Evolutionary conservation across 2,797 vertebrate species (phyloP).

Genomic region (Eremophila alpestris): DNA sequence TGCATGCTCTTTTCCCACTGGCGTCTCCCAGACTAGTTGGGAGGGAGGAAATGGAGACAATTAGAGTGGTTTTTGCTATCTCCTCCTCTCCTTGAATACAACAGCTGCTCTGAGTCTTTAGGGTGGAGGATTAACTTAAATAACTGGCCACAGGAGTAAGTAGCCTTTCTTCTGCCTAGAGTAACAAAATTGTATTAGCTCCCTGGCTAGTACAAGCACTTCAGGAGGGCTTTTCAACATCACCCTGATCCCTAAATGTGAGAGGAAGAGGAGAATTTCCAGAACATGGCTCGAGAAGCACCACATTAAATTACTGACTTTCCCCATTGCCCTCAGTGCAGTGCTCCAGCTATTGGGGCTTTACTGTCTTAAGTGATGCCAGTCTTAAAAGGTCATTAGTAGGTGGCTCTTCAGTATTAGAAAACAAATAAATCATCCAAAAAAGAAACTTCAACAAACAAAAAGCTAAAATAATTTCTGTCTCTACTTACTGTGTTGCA

Average conservation of each 20-base stretch:
- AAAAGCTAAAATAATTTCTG: background rate
- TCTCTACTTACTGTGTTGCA: background rate
- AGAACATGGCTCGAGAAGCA: background rate
- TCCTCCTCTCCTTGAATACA: background rate
- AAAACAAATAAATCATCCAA: background rate
- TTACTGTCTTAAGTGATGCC: background rate
- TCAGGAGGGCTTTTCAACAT: background rate
- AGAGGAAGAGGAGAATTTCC: background rate
- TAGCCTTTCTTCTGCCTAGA: background rate
- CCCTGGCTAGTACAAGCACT: background rate
- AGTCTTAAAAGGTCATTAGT: background rate
- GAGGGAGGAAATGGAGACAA: background rate
- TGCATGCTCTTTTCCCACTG: background rate
- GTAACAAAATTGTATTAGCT: background rate
- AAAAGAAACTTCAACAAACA: background rate
- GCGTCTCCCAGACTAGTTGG: background rate
- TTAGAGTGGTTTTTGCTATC: background rate
- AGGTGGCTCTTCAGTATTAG: background rate
- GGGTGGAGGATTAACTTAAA: background rate
- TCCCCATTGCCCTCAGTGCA: background rate
- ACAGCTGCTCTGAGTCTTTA: background rate
- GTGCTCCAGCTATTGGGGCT: background rate
- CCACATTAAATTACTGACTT: background rate
- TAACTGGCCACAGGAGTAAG: background rate
- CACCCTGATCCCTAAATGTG: background rate